phyloP scores from a whole-genome alignment of 23 tunicate genomes.

The Phallusia fumigata region DNA sequence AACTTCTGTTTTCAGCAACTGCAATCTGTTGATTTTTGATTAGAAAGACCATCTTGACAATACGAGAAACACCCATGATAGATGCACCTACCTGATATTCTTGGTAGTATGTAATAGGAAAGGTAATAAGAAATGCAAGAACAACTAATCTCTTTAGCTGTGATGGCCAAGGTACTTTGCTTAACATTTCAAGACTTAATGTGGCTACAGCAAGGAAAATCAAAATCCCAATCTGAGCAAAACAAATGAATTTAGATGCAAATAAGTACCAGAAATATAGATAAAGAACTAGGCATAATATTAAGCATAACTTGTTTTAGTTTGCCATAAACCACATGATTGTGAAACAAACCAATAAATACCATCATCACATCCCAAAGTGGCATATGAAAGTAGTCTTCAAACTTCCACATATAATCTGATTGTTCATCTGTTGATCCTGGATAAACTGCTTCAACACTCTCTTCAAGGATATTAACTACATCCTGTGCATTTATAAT shows the following conservation, averaged over 20 bases:
- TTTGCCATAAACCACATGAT: too few relatives aligned
- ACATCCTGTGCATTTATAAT: not conserved
- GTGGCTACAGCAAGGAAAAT: constrained; percentile 24
- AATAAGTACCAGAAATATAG: too few relatives aligned
- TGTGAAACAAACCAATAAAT: too few relatives aligned
- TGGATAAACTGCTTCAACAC: not conserved
- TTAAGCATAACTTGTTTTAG: too few relatives aligned
- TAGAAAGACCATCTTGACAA: not conserved
- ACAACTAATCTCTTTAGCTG: constrained; percentile 50
- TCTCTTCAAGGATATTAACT: not conserved
- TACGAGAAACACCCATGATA: not conserved
- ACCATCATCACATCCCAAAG: constrained; percentile 12
- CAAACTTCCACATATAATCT: constrained; percentile 46
- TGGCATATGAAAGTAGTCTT: constrained; percentile 41
- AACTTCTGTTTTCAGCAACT: constrained; percentile 35
- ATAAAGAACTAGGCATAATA: too few relatives aligned
- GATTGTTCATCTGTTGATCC: not conserved
- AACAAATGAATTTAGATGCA: not conserved
- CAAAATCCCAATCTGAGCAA: constrained; percentile 18
- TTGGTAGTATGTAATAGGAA: constrained; percentile 40
- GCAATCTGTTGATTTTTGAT: not conserved
- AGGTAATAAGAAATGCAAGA: constrained; percentile 45
- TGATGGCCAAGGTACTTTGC: constrained; percentile 54
- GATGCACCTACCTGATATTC: constrained; percentile 34
- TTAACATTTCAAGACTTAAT: constrained; percentile 32